Evolutionary conservation across 2,888 invertebrate species (phyloP), one percentile per base, ranked within the genome.

Genomic region (Melinaea menophilus): DNA sequence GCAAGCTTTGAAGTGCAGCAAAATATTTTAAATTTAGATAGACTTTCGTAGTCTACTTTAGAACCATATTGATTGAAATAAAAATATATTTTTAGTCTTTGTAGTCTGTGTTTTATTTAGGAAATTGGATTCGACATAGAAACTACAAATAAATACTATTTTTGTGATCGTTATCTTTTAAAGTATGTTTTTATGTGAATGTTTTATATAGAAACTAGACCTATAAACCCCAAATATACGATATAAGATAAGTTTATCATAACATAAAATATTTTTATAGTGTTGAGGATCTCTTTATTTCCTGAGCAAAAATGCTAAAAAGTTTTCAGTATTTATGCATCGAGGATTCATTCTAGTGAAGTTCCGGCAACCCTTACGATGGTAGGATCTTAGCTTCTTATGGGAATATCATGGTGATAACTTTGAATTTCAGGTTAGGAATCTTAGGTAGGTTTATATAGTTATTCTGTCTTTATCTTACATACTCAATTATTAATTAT

Each of bases 351-450:
- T 98, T 97, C 84, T 98, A 98, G 79, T 98, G 98, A 96, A 98
- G 98, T 80, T 97, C 98, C 37, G 99, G 99, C 66, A 99, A 99
- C 86, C 95, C 98, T 0, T 99, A 99, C 85, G 99, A 99, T 82
- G 99, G 98, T 11, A 95, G 96, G 68, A 95, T 98, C 56, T 85
- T 99, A 71, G 95, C 99, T 13, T 95, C 97, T 66, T 98, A 97
- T 79, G 98, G 96, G n/a, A 94, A 95, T 75, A 93, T 96, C 55
- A 94, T 97, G 85, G 96, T 97, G 60, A 94, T 97, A 62, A 97
- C 97, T 2, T 87, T 97, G 65, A 97, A 97, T 85, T 97, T 94
- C 79, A 92, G 97, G 48, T 90, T 97, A 12, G 96, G 96, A 12
- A 94, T 96, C 73, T 89, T 97, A 70, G 97, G 97, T 96, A 68